A percentile compares a stretch with the other conserved stretches of the same genome.
These are phyloP conservation scores for Ciona savignyi DNA, from an alignment of 23 tunicate species.

Conservation along the genomic window DNA sequence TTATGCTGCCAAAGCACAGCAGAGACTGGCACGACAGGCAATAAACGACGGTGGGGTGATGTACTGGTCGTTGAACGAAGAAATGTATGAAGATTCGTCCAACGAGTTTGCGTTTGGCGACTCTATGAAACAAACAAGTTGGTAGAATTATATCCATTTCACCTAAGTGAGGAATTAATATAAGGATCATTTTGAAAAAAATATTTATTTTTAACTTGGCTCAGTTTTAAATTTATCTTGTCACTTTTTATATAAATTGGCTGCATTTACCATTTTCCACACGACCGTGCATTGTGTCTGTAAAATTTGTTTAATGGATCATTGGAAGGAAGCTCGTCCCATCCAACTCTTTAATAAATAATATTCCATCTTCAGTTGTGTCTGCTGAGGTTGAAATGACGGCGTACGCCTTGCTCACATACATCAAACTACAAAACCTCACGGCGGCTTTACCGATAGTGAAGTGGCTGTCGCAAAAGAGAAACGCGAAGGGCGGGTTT, in stretches of 20 bases:
- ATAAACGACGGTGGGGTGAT: constrained; percentile 2
- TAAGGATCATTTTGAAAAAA: too few relatives aligned
- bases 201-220: too few relatives aligned
- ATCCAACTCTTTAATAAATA: background rate
- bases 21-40: constrained; percentile 24
- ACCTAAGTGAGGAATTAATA: background rate
- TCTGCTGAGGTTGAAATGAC: constrained; percentile 97
- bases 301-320: too few relatives aligned
- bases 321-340: too few relatives aligned
- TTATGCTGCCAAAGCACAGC: constrained; percentile 38
- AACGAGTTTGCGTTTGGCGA: constrained; percentile 27
- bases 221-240: too few relatives aligned
- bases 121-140: constrained; percentile 57
- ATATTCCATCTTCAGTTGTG: constrained; percentile 26
- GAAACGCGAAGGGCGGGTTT: constrained; percentile 91
- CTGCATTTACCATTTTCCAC: too few relatives aligned
- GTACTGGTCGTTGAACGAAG: constrained; percentile 36
- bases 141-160: background rate
- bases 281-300: too few relatives aligned
- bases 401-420: constrained; percentile 87
- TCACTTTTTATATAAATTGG: too few relatives aligned
- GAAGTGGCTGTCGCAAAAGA: constrained; percentile 71
- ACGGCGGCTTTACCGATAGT: constrained; percentile 79
- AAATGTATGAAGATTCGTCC: background rate
- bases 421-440: constrained; percentile 28